Evolutionary conservation across 2,888 invertebrate genomes (phyloP), one percentile per base, ranked within the genome.

Genomic region (Drosophila setosimentum): DNA sequence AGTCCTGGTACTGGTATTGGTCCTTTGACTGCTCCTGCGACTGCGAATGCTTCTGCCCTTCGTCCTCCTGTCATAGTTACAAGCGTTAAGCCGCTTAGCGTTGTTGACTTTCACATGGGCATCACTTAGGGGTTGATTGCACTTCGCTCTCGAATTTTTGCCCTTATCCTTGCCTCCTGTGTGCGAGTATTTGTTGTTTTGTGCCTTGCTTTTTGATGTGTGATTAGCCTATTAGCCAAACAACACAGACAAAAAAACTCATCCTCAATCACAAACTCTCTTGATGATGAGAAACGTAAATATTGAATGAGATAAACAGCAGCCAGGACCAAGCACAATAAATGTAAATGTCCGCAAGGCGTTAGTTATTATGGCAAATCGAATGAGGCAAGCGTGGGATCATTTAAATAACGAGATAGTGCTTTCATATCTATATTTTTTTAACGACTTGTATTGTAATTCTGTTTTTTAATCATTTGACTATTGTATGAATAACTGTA

Each of bases 91-190:
- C 92, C 83, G 92, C 91, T 92, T 92, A 92, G 84, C 84, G 85
- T 86, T 92, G 92, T 92, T 92, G 92, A 92, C 92, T 92, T 92
- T 92, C 92, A 87, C 91, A 91, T 91, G 87, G 69, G 42, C 83
- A 69, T 68, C 87, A 89, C 89, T 89, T 87, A 87, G 84, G 89
- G 87, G 87, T 82, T 73, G 79, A 51, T 73, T 51, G 53, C 66
- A 24, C 54, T 60, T 64, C 53, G 45, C 48, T 51, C 33, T 55
- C 42, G 24, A 24, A 27, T 69, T 45, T 72, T 59, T 37, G 51
- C 65, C 27, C 58, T 70, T 74, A 76, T 83, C 73, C 82, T 64
- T 71, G 68, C 51, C 63, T 51, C 42, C n/a, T 61, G 11, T 59
- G 5, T 40, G 35, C 29, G 53, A 49, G 50, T 78, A 66, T 76